A percentile compares a stretch with the other conserved stretches of the same genome.
phyloP scores from a whole-genome alignment of 2,113 vertebrate genomes.

The Ceyx cyanopectus region DNA sequence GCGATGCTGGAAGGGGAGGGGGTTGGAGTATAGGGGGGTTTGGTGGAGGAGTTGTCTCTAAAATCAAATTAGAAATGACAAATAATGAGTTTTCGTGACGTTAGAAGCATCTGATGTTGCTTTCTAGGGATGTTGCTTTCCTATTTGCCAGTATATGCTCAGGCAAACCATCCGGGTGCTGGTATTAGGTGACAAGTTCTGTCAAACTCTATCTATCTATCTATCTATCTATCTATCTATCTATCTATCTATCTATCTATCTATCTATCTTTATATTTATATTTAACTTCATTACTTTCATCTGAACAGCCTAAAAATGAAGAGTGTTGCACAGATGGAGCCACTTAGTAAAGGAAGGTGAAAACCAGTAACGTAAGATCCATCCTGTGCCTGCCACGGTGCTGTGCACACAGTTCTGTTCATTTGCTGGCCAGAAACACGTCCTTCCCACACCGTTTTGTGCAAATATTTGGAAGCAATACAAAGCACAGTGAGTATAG shows the following conservation, averaged over 20 bases:
- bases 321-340: background rate
- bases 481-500: background rate
- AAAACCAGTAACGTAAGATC: background rate
- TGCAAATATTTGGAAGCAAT: background rate
- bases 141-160: rapidly evolving
- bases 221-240: no score
- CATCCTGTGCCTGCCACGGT: background rate
- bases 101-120: background rate
- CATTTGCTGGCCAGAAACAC: rapidly evolving
- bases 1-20: no score
- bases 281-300: background rate
- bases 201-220: no score
- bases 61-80: background rate
- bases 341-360: background rate
- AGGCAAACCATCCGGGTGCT: background rate
- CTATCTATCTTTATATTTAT: no score
- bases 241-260: no score
- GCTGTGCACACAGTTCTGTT: rapidly evolving
- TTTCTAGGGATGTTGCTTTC: background rate
- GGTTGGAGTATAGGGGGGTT: background rate
- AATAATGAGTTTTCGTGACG: rapidly evolving
- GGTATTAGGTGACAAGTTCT: background rate
- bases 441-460: background rate
- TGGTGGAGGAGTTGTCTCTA: background rate
- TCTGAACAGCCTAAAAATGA: background rate